Conservation (phyloP, 2,113 vertebrate genomes). For the Ophiodon elongatus region DNA sequence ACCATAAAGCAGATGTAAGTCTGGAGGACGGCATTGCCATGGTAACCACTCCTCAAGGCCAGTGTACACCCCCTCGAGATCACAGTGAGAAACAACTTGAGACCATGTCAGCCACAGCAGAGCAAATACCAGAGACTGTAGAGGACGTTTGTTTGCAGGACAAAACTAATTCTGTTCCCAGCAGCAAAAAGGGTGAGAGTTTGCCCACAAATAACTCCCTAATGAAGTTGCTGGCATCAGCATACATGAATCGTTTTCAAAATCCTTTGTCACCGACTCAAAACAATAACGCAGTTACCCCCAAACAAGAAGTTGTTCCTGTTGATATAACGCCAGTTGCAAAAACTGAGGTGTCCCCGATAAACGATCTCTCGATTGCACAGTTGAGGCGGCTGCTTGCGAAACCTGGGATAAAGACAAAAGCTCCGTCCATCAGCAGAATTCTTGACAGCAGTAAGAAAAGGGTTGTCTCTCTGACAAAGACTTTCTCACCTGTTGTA, state of each 20-base stretch:
- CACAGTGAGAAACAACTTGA: conserved; percentile 41
- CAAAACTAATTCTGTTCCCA: conserved; percentile 23
- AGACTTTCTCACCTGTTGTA: conserved; percentile 84
- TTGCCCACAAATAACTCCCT: conserved; percentile 63
- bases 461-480: conserved; percentile 77
- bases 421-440: conserved; percentile 68
- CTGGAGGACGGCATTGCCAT: conserved; percentile 47
- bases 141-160: conserved; percentile 40
- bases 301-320: conserved; percentile 74
- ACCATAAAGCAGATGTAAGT: conserved; percentile 32
- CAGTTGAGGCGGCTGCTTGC: conserved; percentile 71
- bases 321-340: conserved; percentile 62
- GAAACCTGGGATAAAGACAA: conserved; percentile 70
- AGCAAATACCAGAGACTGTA: conserved; percentile 26
- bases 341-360: conserved; percentile 14
- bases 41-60: conserved; percentile 47
- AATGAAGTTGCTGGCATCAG: conserved; percentile 83
- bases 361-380: conserved; percentile 61
- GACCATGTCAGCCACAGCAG: conserved; percentile 7
- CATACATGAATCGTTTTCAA: conserved; percentile 74
- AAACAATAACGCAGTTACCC: conserved; percentile 35
- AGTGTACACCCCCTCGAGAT: conserved; percentile 23
- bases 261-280: conserved; percentile 23
- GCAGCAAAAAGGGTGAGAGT: conserved; percentile 17
- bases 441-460: conserved; percentile 74